Conservation (phyloP, 2,113 vertebrate genomes). For the Cervus canadensis region DNA sequence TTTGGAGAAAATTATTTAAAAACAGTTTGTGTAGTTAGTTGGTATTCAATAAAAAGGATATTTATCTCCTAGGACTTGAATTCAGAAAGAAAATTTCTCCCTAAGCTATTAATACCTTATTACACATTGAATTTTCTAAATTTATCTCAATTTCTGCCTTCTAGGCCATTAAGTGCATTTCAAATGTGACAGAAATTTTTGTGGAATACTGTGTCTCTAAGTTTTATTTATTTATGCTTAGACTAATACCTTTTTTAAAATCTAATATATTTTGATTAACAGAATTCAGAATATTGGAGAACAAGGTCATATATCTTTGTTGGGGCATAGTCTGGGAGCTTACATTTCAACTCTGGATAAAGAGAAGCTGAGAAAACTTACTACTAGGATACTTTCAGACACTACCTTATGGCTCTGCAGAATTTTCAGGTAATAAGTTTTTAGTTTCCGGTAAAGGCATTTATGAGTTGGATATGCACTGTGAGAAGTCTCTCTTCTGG, state of each 20-base stretch:
- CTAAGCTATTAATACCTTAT: not conserved
- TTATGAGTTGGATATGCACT: not conserved
- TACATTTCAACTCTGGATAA: slow-evolving; percentile 94
- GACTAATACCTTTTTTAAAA: slow-evolving; percentile 37
- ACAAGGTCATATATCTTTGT: slow-evolving; percentile 94
- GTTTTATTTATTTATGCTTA: slow-evolving; percentile 35
- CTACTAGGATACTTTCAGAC: slow-evolving; percentile 94
- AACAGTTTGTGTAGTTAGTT: not conserved
- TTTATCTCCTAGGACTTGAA: not conserved
- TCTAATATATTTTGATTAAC: slow-evolving; percentile 67
- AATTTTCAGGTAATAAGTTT: slow-evolving; percentile 91
- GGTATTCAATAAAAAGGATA: not conserved
- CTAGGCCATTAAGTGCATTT: not conserved
- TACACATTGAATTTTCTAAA: slow-evolving; percentile 19
- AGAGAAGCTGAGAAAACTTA: slow-evolving; percentile 92
- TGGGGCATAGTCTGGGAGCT: slow-evolving; percentile 96
- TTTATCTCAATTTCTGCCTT: not conserved
- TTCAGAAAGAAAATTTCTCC: not conserved
- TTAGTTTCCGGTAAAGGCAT: not conserved
- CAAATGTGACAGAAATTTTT: not conserved
- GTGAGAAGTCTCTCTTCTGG: not conserved
- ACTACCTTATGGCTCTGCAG: slow-evolving; percentile 97
- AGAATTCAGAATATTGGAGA: slow-evolving; percentile 93
- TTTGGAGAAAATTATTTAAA: not conserved
- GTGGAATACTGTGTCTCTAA: not conserved